These are phyloP conservation scores for Lottia scabra DNA, from an alignment of 2,888 invertebrate species.

Conservation along the genomic window DNA sequence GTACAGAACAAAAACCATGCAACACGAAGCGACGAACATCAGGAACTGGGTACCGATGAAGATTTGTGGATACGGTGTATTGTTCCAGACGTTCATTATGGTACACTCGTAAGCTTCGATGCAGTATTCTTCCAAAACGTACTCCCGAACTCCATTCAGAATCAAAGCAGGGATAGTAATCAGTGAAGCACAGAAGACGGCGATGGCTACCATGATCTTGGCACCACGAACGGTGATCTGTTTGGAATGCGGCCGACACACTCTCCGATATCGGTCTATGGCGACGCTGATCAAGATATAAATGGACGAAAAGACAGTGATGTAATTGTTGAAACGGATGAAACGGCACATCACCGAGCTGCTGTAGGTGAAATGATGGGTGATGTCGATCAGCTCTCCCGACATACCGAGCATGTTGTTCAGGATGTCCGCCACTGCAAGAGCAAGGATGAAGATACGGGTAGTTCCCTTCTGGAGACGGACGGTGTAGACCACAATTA, in stretches of 20 bases:
- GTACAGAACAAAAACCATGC: not conserved
- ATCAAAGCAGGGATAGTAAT: slow-evolving; percentile 20
- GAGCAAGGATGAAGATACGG: slow-evolving; percentile 28
- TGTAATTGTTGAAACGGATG: slow-evolving; percentile 27
- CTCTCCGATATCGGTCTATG: slow-evolving; percentile 25
- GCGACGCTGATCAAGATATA: slow-evolving; percentile 28
- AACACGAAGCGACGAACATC: not conserved
- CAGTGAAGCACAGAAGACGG: slow-evolving; percentile 8
- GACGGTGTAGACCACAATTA: slow-evolving; percentile 28
- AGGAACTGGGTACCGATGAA: not conserved
- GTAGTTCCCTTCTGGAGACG: slow-evolving; percentile 27
- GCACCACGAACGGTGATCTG: slow-evolving; percentile 27
- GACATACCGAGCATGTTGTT: slow-evolving; percentile 31
- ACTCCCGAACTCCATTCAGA: not conserved
- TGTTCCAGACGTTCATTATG: not conserved
- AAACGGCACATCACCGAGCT: slow-evolving; percentile 25
- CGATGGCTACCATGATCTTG: slow-evolving; percentile 3
- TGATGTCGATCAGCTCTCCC: slow-evolving; percentile 31
- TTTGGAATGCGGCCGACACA: slow-evolving; percentile 20
- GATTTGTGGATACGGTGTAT: not conserved
- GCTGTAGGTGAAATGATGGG: slow-evolving; percentile 25
- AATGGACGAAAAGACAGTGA: slow-evolving; percentile 24
- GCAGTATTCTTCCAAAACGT: not conserved
- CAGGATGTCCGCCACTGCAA: slow-evolving; percentile 28
- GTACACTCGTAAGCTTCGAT: not conserved